Percentiles rank a stretch among this genome's conserved stretches.
Evolutionary conservation across 2,888 invertebrate genomes (phyloP).

Genomic region (Dendrolimus pini): DNA sequence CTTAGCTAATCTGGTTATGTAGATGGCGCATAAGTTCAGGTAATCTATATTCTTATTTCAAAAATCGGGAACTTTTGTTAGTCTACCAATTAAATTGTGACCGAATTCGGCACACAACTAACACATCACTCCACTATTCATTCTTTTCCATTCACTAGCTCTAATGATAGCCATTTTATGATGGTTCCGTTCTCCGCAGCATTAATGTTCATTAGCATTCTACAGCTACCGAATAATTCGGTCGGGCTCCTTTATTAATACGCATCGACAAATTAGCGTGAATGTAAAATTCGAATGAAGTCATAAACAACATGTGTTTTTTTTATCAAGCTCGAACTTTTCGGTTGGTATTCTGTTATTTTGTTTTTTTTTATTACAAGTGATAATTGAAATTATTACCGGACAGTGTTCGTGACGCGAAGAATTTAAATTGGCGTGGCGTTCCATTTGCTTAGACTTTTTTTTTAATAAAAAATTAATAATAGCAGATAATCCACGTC

Average conservation of each 20-base stretch:
- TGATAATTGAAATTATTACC: constrained; percentile 74
- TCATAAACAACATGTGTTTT: constrained; percentile 63
- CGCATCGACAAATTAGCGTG: constrained; percentile 72
- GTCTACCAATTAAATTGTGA: too few relatives aligned
- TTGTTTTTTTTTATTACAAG: constrained; percentile 63
- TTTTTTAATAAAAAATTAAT: too few relatives aligned
- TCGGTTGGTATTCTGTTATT: constrained; percentile 35
- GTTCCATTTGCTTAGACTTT: constrained; percentile 9
- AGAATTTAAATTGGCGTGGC: constrained; percentile 54
- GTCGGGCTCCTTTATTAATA: constrained; percentile 64
- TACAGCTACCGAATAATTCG: constrained; percentile 72
- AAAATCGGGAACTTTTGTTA: too few relatives aligned
- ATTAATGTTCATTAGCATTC: constrained; percentile 70
- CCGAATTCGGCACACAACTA: too few relatives aligned
- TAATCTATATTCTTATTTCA: too few relatives aligned
- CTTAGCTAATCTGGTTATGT: too few relatives aligned
- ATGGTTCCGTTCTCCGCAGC: constrained; percentile 48
- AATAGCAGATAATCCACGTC: too few relatives aligned
- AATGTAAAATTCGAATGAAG: constrained; percentile 70
- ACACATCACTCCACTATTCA: constrained; percentile 35
- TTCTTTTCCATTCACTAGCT: constrained; percentile 60
- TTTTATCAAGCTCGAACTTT: constrained; percentile 28
- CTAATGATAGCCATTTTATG: constrained; percentile 55
- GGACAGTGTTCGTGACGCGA: constrained; percentile 37
- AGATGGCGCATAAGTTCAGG: too few relatives aligned